Conservation (phyloP, 2,113 vertebrate species). For the Myxocyprinus asiaticus region DNA sequence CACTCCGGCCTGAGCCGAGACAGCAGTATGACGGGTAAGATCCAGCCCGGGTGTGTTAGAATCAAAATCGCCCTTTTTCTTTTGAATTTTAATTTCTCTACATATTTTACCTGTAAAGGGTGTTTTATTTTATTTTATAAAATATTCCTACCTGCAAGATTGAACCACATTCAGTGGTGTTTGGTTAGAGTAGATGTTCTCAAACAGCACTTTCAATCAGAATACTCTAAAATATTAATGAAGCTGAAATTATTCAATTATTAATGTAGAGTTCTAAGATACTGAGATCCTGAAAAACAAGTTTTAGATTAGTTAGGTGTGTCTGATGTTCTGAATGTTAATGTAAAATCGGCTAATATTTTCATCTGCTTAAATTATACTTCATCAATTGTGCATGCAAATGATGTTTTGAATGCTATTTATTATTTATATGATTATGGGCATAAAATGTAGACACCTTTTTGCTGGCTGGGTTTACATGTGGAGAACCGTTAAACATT, state of each 20-base stretch:
- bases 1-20: conserved; percentile 88
- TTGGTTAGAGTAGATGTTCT: conserved; percentile 16
- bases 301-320: no score
- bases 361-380: no score
- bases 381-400: no score
- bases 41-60: conserved; percentile 5
- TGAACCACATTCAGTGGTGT: conserved; percentile 50
- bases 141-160: conserved; percentile 85
- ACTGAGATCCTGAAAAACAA: no score
- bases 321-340: no score
- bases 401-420: no score
- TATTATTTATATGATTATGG: no score
- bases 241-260: neutral
- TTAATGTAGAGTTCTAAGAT: no score
- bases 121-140: conserved; percentile 36
- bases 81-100: conserved; percentile 26
- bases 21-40: conserved; percentile 88
- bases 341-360: no score
- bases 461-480: no score
- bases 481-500: no score
- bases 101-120: conserved; percentile 49
- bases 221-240: neutral
- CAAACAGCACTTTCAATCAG: conserved; percentile 61
- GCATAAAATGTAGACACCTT: no score
- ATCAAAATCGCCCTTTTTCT: conserved; percentile 20